phyloP scores from a whole-genome alignment of 2,113 vertebrate species.

The Acrocephalus arundinaceus region DNA sequence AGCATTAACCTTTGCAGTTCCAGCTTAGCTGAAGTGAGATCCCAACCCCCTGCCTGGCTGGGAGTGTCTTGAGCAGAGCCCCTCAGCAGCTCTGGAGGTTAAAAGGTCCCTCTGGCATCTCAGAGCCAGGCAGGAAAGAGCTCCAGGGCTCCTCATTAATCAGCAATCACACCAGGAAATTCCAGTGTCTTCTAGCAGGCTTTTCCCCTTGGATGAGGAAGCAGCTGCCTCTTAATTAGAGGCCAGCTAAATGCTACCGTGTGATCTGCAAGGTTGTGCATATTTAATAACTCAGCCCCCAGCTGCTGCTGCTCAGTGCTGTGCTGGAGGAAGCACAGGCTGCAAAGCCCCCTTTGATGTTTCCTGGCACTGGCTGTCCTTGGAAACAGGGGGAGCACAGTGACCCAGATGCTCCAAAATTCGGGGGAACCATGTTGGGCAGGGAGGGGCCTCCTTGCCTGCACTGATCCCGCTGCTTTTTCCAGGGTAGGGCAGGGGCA shows the following conservation, averaged over 20 bases:
- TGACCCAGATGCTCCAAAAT: neutral
- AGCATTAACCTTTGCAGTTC: neutral
- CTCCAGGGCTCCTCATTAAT: neutral
- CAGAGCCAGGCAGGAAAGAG: neutral
- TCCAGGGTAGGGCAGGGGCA: neutral
- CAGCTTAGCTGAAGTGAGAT: neutral
- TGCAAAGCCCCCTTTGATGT: constrained; percentile 46
- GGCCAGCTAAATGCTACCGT: constrained; percentile 16
- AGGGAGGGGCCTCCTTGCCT: neutral
- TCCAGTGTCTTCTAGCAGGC: neutral
- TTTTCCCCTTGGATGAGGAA: neutral
- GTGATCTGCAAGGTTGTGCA: neutral
- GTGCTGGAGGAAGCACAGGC: neutral
- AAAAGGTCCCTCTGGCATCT: neutral
- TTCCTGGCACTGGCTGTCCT: neutral
- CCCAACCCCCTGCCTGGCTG: neutral
- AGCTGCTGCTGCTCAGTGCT: neutral
- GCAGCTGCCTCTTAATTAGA: constrained; percentile 59
- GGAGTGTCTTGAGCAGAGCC: neutral
- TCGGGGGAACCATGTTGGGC: neutral
- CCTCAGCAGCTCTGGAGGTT: neutral
- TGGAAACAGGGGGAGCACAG: neutral
- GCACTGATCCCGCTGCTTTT: neutral
- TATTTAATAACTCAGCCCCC: constrained; percentile 24
- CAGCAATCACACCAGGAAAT: neutral